Conservation (phyloP, 64 coral and sea anemone species). For the Actinia equina region DNA sequence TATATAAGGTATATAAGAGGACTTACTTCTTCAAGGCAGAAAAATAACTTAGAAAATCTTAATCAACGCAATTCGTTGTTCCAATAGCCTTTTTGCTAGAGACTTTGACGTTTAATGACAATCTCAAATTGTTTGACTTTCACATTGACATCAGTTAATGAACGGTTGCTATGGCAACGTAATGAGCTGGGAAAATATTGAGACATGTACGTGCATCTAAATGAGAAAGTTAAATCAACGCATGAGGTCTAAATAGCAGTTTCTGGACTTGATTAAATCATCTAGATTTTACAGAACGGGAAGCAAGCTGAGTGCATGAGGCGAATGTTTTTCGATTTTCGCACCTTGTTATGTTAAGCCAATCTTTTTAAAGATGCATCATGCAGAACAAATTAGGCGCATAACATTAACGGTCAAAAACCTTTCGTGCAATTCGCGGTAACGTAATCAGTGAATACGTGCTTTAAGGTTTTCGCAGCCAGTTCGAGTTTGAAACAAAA, state of each 20-base stretch:
- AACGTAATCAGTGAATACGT: not conserved
- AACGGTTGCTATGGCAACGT: not conserved
- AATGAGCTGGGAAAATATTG: conserved; percentile 10
- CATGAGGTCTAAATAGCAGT: not conserved
- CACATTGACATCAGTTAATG: not conserved
- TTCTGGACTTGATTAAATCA: not conserved
- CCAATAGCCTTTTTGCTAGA: not conserved
- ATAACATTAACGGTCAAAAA: not conserved
- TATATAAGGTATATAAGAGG: no score
- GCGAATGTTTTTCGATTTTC: not conserved
- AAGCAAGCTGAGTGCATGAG: not conserved
- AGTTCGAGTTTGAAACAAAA: not conserved
- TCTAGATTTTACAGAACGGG: not conserved
- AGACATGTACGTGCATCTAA: not conserved
- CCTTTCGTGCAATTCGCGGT: not conserved
- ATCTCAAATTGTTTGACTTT: not conserved
- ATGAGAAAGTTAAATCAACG: not conserved
- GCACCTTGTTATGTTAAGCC: not conserved
- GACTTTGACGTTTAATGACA: not conserved
- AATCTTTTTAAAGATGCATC: not conserved
- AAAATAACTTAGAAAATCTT: no score
- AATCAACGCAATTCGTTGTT: no score
- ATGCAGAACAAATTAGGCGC: not conserved
- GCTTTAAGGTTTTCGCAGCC: not conserved
- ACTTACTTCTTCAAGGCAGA: no score